A percentile compares a stretch with the other conserved stretches of the same genome.
These are phyloP conservation scores for Huso huso DNA, from an alignment of 2,797 vertebrate genomes.

Conservation along the genomic window DNA sequence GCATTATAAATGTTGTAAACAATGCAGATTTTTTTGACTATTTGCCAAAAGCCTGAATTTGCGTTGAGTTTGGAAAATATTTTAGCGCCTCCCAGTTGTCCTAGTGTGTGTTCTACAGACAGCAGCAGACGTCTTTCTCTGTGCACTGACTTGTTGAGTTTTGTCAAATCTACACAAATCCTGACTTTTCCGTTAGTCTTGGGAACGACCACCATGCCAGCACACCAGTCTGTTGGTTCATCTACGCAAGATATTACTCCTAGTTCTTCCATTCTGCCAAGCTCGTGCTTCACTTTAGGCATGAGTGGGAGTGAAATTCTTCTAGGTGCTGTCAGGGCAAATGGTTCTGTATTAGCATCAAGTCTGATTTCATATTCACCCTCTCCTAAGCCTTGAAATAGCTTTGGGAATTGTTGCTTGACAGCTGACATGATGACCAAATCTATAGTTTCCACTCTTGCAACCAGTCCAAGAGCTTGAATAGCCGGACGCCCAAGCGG, in stretches of 20 bases:
- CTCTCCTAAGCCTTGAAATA: slow-evolving; percentile 16
- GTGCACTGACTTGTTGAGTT: slow-evolving; percentile 11
- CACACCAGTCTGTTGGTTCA: no score
- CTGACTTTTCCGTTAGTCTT: slow-evolving; percentile 1
- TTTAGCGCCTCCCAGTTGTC: slow-evolving; percentile 8
- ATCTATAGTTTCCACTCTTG: slow-evolving; percentile 6
- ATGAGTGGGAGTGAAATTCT: no score
- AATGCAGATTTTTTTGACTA: background rate
- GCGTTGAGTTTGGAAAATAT: slow-evolving; percentile 7
- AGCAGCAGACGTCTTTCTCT: slow-evolving; percentile 12
- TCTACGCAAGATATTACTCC: no score
- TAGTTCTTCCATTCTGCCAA: no score
- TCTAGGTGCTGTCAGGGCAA: no score
- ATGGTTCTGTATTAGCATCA: slow-evolving; percentile 10
- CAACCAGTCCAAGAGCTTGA: slow-evolving; percentile 11
- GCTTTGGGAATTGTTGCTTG: slow-evolving; percentile 11
- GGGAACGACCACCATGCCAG: no score
- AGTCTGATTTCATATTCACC: slow-evolving; percentile 15
- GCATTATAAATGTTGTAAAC: slow-evolving; percentile 9
- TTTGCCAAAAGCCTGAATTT: slow-evolving; percentile 7
- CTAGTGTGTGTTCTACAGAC: slow-evolving; percentile 12
- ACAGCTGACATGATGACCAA: background rate
- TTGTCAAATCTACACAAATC: slow-evolving; percentile 20
- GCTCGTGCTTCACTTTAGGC: no score
- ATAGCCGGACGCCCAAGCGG: slow-evolving; percentile 3